Base-by-base conservation (phyloP, 2,888 invertebrate genomes). In the Prostheceraeus crozeri region DNA sequence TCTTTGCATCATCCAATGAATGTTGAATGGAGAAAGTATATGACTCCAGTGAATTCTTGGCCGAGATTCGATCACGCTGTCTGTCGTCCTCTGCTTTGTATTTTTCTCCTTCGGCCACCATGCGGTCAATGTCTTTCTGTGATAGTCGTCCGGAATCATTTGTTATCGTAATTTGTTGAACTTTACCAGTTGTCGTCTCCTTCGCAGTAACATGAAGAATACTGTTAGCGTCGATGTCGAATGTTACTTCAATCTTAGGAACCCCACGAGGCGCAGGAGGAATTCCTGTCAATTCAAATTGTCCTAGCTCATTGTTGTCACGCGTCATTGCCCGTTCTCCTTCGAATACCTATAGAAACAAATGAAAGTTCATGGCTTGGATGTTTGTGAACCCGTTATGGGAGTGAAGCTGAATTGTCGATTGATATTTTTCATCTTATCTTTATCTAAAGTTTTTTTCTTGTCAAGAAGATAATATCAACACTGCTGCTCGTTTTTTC, bases 141-240 rank as follows among this genome's bases (percentile, higher is more conserved):
- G 55, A 57, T 16, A 57, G 58, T 8, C 57, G 60, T n/a, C 73
- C 74, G 67, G 89, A 89, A 80, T 90, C 90, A 70, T 83, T 82
- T 14, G 88, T 87, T 66, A 81, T 81, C 66, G 80, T 75, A 65
- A 75, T 74, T 62, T 75, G 74, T 65, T 80, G 81, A 63, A 77
- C 77, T 64, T 78, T 78, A 51, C 80, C 80, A 55, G 80, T 81
- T 58, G 79, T 78, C 78, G 90, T 90, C 79, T 91, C 90, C 28
- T 85, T 79, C 21, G 93, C 93, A 0, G 87, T 86, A 11, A 94
- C 93, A 74, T 93, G 91, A 65, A 96, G 80, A 77, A 96, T 94
- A 16, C 55, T 46, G 79, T 96, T 91, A 67, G 80, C 80, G 69
- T 81, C 80, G 63, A 81, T 79, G 66, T 81, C 81, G 68, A 81